Conservation (phyloP, 2,888 invertebrate species). For the Pediacus dermestoides region DNA sequence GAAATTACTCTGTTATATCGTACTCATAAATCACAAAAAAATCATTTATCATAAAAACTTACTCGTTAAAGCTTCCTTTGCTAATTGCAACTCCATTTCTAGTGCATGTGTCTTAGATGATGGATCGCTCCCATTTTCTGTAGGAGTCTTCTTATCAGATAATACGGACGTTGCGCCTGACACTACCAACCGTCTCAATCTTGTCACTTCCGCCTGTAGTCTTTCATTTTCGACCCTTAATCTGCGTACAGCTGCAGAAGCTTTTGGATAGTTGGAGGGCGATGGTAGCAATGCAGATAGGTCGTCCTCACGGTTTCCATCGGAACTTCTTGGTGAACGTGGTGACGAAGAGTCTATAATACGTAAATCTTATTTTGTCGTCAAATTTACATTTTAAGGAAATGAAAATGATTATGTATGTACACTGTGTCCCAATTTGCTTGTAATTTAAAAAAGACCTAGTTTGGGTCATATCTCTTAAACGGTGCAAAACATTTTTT, state of each 20-base stretch:
- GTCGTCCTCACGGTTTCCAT: constrained; percentile 38
- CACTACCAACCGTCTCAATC: constrained; percentile 64
- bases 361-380: too few species aligned
- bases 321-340: constrained; percentile 42
- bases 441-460: too few species aligned
- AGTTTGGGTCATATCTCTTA: too few species aligned
- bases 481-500: too few species aligned
- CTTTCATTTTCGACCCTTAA: constrained; percentile 75
- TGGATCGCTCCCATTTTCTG: constrained; percentile 48
- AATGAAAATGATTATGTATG: too few species aligned
- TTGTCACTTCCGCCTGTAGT: constrained; percentile 66
- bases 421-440: too few species aligned
- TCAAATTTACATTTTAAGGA: too few species aligned
- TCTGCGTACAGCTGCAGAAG: constrained; percentile 56
- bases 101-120: constrained; percentile 47
- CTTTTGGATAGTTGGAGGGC: constrained; percentile 45
- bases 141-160: constrained; percentile 48
- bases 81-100: constrained; percentile 68
- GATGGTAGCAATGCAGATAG: constrained; percentile 41
- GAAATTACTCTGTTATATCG: too few species aligned
- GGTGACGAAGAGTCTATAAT: constrained; percentile 47
- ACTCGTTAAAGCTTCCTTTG: constrained; percentile 68
- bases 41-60: constrained; percentile 30
- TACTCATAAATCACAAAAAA: constrained; percentile 4
- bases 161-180: constrained; percentile 62